Evolutionary conservation across 2,888 invertebrate genomes (phyloP), one percentile per base, ranked within the genome.

Genomic region (Teleiodes luculella): DNA sequence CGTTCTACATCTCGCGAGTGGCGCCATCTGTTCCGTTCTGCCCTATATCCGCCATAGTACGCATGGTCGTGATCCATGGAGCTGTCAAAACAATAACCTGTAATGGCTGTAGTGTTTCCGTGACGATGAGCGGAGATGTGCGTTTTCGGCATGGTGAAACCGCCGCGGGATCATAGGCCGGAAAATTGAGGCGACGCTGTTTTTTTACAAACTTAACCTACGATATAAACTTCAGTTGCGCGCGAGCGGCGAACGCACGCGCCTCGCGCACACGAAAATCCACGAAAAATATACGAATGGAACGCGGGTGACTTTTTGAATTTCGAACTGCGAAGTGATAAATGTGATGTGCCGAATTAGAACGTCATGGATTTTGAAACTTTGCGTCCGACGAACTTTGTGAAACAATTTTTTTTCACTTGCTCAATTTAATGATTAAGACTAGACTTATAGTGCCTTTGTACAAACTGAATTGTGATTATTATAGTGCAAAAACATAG

Each of bases 381-480:
- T 7, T 49, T 16, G 37, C 50, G 80, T 78, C 76, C 79, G 76
- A 77, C 76, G 80, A 83, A 81, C 78, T 78, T 72, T 75, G 80
- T 78, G 78, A 41, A 41, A 51, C 41, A 3, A 24, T 24, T 51
- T 51, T 41, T 51, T 50, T 39, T 47, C 31, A 24, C 76, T 75
- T 79, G 88, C 88, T 88, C 88, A 86, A 88, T 78, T 74, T 85
- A 86, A 85, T 87, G 86, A 87, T 87, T 68, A 82, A 83, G 80
- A 77, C 75, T 53, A 53, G 28, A 45, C 50, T 55, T 55, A 67
- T 79, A 86, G 86, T 87, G 85, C 85, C 86, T 86, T 81, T 58
- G 81, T 84, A 87, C 84, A 83, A 83, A 86, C 76, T 71, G 67
- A 77, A 75, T 72, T 69, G 88, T 88, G 87, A 89, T 43, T 88